Evolutionary conservation across 2,888 invertebrate species (phyloP), one percentile per base, ranked within the genome.

Genomic region (Schrankia costaestrigalis): DNA sequence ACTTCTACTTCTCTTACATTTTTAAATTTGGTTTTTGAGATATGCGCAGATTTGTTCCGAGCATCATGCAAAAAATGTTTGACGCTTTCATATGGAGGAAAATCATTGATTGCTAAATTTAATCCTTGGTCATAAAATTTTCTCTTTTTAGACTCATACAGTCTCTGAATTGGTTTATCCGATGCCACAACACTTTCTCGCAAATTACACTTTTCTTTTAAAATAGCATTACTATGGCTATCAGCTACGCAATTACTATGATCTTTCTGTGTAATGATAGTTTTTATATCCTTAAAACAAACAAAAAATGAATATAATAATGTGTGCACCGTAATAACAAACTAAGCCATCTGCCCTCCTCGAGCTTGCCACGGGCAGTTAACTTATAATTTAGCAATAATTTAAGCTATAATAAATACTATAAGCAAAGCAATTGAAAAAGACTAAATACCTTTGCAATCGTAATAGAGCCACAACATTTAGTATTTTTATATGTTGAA

Each of bases 1-100:
- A 35, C 30, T 30, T 35, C 35, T 19, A 30, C 25, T 17, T 33
- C 26, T 26, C 19, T 26, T 14, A 33, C 12, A 33, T 33, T 26
- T 26, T 21, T 25, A 26, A 26, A 33, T 21, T 26, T 26, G 26
- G 15, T 33, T 21, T 33, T 33, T 11, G 33, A 19, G 3, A 33
- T 13, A 12, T 33, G 33, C 14, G 33, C 33, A 25, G 26, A 26
- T 33, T 33, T 27, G 26, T 33, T 33, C 21, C 26, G 18, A 8
- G 33, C 33, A 21, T 33, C 26, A 14, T 33, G 33, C 18, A 33
- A 21, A 26, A 33, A 26, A 26, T 33, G 22, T 21, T 26, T 26
- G 18, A 33, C 33, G 26, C 33, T 26, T 26, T 26, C 33, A 26
- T 33, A 33, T 17, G 19, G 26, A 11, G 33, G 33, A 9, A 26